Percentiles rank a stretch among this genome's conserved stretches.
Evolutionary conservation across 1,140 invertebrate species (phyloP).

Genomic region (Tyrophagus putrescentiae): DNA sequence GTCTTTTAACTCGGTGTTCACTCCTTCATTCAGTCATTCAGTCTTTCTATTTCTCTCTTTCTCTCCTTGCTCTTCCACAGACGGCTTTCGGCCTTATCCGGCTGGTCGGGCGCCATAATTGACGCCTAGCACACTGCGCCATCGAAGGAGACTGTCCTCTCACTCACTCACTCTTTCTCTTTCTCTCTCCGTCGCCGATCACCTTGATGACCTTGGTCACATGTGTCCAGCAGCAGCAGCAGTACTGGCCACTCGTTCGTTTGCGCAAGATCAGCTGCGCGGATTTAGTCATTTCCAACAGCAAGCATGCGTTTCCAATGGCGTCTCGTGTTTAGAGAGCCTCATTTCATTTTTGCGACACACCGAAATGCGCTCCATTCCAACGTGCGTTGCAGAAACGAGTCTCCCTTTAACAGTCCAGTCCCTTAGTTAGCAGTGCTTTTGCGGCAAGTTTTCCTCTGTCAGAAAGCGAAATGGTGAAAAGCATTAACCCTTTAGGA

Average conservation of each 20-base stretch:
- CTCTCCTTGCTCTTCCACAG: not conserved
- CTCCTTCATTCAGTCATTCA: not conserved
- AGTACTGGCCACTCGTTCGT: not conserved
- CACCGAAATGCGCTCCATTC: too few relatives aligned
- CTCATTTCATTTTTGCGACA: too few relatives aligned
- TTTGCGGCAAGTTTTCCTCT: too few relatives aligned
- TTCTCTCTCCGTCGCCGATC: not conserved
- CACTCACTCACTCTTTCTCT: not conserved
- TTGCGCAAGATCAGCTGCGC: constrained; percentile 13
- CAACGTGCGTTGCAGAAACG: too few relatives aligned
- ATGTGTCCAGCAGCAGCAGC: not conserved
- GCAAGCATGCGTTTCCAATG: too few relatives aligned
- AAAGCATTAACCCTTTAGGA: too few relatives aligned
- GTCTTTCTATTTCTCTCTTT: not conserved
- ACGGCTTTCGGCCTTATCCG: constrained; percentile 2
- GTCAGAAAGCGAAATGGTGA: too few relatives aligned
- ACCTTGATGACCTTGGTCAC: constrained; percentile 12
- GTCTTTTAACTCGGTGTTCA: too few relatives aligned
- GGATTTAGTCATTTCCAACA: too few relatives aligned
- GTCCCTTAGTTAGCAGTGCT: too few relatives aligned
- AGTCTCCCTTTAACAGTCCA: too few relatives aligned
- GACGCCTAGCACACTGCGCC: constrained; percentile 8
- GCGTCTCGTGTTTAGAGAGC: too few relatives aligned
- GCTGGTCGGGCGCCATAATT: constrained; percentile 13
- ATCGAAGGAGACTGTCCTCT: not conserved